These are phyloP conservation scores for Drosophila phalerata DNA, from an alignment of 2,888 invertebrate genomes.

Conservation along the genomic window DNA sequence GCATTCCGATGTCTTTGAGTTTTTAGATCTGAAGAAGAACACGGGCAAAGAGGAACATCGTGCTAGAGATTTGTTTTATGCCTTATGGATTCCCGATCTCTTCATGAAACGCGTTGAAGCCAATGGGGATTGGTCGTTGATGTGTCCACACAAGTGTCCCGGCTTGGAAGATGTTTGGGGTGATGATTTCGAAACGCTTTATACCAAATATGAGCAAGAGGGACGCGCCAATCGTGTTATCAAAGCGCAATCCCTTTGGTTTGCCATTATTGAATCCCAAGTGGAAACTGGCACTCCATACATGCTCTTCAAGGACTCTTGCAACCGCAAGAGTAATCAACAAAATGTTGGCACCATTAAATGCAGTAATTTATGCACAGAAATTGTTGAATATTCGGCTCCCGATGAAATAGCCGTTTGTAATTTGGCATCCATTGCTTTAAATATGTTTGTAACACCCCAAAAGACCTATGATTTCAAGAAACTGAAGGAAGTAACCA, in stretches of 20 bases:
- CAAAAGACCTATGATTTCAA: constrained; percentile 94
- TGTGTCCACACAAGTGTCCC: constrained; percentile 98
- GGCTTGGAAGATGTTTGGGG: constrained; percentile 97
- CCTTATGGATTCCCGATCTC: constrained; percentile 98
- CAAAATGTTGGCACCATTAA: constrained; percentile 99
- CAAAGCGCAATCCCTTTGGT: constrained; percentile 96
- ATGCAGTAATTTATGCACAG: constrained; percentile 98
- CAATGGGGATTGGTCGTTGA: constrained; percentile 95
- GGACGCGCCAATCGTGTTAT: constrained; percentile 89
- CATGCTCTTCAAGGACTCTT: constrained; percentile 98
- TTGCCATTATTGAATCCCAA: constrained; percentile 96
- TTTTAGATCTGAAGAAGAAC: constrained; percentile 97
- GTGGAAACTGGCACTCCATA: constrained; percentile 99
- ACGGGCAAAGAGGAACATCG: constrained; percentile 97
- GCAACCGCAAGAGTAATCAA: constrained; percentile 98
- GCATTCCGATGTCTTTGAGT: constrained; percentile 99
- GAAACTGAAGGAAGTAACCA: constrained; percentile 94
- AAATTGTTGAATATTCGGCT: constrained; percentile 97
- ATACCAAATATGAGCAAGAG: constrained; percentile 94
- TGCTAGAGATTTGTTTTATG: constrained; percentile 98
- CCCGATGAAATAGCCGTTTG: constrained; percentile 98
- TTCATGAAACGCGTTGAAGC: constrained; percentile 98
- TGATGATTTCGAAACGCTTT: constrained; percentile 95
- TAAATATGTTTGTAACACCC: constrained; percentile 95
- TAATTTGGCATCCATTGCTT: constrained; percentile 98